Conservation (phyloP, 53 echinoderm and acorn worm species). For the Temnopleurus reevesii region DNA sequence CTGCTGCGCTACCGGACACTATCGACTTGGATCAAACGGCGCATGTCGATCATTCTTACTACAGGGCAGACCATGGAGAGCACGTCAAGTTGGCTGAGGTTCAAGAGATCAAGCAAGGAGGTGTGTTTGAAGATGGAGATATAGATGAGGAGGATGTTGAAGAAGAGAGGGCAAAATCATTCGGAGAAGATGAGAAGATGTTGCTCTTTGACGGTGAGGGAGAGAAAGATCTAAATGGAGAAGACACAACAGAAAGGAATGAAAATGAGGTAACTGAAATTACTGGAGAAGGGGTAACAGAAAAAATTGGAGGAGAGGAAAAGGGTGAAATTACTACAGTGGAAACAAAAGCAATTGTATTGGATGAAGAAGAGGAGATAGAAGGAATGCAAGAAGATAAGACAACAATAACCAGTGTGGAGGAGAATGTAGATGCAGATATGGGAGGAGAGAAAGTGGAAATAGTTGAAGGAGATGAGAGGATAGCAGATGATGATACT, state of each 20-base stretch:
- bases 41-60: slow-evolving; percentile 46
- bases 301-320: not conserved
- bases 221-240: not conserved
- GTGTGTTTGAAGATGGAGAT: not conserved
- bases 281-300: not conserved
- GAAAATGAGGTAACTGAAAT: not conserved
- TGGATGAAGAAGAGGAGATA: not conserved
- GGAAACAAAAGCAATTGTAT: not conserved
- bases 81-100: not conserved
- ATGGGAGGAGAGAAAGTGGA: not conserved
- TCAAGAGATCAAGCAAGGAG: not conserved
- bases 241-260: not conserved
- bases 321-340: not conserved
- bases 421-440: not conserved
- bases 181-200: not conserved
- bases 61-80: not conserved
- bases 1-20: not conserved
- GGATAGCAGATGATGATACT: not conserved
- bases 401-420: no score
- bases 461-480: not conserved
- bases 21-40: not conserved
- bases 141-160: not conserved
- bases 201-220: not conserved
- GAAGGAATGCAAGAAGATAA: not conserved
- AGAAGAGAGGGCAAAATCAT: slow-evolving; percentile 6